phyloP scores from a whole-genome alignment of 2,113 vertebrate species.

The Mixornis gularis region DNA sequence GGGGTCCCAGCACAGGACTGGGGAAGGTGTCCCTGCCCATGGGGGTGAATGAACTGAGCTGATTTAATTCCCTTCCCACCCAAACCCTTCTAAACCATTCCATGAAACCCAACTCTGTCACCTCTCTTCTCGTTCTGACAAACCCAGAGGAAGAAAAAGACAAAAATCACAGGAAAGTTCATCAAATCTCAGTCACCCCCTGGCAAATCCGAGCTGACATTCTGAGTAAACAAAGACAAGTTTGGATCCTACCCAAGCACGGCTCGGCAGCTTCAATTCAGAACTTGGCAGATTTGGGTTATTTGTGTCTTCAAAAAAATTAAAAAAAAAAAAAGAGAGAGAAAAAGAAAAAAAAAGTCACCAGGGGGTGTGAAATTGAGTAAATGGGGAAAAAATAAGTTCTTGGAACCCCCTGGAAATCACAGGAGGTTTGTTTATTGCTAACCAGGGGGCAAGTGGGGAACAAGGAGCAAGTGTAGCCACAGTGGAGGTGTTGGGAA shows the following conservation, averaged over 20 bases:
- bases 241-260: neutral
- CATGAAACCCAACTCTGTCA: neutral
- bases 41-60: neutral
- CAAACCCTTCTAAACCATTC: neutral
- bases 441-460: accelerated
- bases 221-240: neutral
- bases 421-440: neutral
- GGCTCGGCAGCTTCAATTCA: neutral
- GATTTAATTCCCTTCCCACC: neutral
- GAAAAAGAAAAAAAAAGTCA: neutral
- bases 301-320: neutral
- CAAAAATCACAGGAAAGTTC: neutral
- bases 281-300: neutral
- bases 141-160: neutral
- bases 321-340: too few relatives aligned
- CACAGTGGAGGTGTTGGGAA: accelerated
- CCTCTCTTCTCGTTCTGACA: neutral
- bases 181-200: neutral
- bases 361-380: neutral
- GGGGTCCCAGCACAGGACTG: neutral
- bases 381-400: neutral
- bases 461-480: neutral
- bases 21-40: neutral
- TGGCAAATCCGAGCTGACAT: neutral
- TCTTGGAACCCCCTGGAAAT: neutral